A percentile compares a stretch with the other conserved stretches of the same genome.
Conservation (phyloP, 2,797 vertebrate species). For the Diceros bicornis region DNA sequence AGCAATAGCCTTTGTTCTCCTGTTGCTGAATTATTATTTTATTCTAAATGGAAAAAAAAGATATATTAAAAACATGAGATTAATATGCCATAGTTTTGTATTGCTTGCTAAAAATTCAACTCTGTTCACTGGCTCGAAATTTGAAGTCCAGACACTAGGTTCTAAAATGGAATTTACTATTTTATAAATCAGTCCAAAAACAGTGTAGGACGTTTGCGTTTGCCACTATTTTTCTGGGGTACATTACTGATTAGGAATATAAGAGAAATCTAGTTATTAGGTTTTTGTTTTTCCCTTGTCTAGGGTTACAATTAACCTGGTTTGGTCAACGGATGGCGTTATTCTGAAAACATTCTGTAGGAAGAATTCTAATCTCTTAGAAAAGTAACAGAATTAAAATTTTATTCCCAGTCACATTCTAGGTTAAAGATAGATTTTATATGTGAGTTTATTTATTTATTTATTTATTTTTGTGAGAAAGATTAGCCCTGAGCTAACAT, state of each 20-base stretch:
- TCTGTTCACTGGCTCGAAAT: neutral
- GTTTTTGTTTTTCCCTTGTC: neutral
- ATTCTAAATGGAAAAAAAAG: conserved; percentile 22
- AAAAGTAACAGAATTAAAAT: conserved; percentile 48
- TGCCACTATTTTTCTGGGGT: neutral
- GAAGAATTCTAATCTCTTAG: conserved; percentile 42
- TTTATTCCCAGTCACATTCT: neutral
- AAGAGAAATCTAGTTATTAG: neutral
- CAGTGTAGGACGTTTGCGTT: neutral
- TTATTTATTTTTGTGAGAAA: neutral
- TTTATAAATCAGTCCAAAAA: neutral
- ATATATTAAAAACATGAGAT: neutral
- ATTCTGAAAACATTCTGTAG: neutral
- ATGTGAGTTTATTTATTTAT: neutral
- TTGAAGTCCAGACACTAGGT: neutral
- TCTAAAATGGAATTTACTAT: neutral
- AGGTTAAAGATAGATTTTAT: neutral
- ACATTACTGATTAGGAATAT: neutral
- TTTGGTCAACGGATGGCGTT: neutral
- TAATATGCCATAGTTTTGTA: neutral
- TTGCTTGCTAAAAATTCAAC: neutral
- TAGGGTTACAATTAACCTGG: neutral
- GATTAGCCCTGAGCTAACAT: no score
- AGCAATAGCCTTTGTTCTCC: neutral
- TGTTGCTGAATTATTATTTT: conserved; percentile 15